Evolutionary conservation across 2,113 vertebrate genomes (phyloP), one percentile per base, ranked within the genome.

Genomic region (Pseudorectes ferrugineus): DNA sequence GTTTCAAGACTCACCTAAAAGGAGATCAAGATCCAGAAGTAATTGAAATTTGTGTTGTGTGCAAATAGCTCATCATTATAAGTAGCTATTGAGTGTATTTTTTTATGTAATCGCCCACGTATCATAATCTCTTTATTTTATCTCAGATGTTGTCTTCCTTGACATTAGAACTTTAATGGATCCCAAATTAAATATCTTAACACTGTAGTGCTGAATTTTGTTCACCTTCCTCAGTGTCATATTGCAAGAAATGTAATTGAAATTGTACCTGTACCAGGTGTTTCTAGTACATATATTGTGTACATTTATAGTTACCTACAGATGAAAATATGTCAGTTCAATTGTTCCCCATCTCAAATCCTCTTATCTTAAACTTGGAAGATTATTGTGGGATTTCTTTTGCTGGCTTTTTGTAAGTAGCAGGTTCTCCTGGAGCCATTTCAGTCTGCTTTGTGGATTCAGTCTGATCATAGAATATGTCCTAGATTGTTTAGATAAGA

Each of bases 11-110:
- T 96, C 94, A 91, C 95, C 96, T 96, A 89, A 96, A 95, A 95
- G 97, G 95, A 97, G 96, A 90, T 95, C 93, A 93, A 97, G 97
- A 96, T 97, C 96, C 95, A 95, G 97, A 97, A 97, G 97, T 97
- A 97, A 96, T 93, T 96, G 95, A 96, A 94, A 96, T 96, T 88
- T 95, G 89, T 95, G 77, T 95, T 92, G 57, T 95, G 91, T 93
- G 90, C 83, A 94, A 93, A 83, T 89, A 77, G 74, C 88, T 93
- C 33, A 76, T 92, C 82, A 89, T 95, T 92, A 91, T 93, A 87
- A 96, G 78, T 88, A 94, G 83, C 77, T 81, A 31, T 83, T 75
- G 85, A 94, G 85, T 92, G 55, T 92, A 90, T 89, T 88, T 96
- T 93, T 88, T 95, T 52, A 91, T 92, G 88, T 95, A 92, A 85